Conservation (phyloP, 1,140 invertebrate species). For the Neodiprion lecontei region DNA sequence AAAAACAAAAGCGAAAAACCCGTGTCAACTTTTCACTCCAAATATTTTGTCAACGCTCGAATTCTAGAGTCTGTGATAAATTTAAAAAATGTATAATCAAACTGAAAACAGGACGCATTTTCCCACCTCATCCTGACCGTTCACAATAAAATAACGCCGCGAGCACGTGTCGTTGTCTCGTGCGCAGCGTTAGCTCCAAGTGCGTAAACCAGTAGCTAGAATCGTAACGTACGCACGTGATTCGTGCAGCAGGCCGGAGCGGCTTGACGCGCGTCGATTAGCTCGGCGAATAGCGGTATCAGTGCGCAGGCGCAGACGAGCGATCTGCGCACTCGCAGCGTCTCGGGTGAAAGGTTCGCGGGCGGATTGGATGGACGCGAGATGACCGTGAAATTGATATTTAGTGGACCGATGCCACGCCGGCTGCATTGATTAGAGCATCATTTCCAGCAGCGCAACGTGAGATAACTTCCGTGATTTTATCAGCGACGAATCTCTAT, state of each 20-base stretch:
- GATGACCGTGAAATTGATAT: not conserved
- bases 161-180: not conserved
- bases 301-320: not conserved
- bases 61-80: too few relatives aligned
- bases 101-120: too few relatives aligned
- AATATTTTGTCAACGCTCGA: too few relatives aligned
- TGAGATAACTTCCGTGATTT: not conserved
- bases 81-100: too few relatives aligned
- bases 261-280: too few relatives aligned
- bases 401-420: not conserved
- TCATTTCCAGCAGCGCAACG: not conserved
- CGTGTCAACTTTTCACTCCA: too few relatives aligned
- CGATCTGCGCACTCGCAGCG: not conserved
- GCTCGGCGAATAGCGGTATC: not conserved
- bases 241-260: not conserved
- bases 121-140: too few relatives aligned
- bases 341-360: constrained; percentile 3
- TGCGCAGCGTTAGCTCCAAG: too few relatives aligned
- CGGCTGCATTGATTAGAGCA: not conserved
- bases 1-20: too few relatives aligned
- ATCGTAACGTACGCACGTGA: not conserved
- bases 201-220: too few relatives aligned
- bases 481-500: not conserved
- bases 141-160: too few relatives aligned
- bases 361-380: not conserved